A percentile compares a stretch with the other conserved stretches of the same genome.
Evolutionary conservation across 1,140 invertebrate species (phyloP).

Genomic region (Aphis craccivora): DNA sequence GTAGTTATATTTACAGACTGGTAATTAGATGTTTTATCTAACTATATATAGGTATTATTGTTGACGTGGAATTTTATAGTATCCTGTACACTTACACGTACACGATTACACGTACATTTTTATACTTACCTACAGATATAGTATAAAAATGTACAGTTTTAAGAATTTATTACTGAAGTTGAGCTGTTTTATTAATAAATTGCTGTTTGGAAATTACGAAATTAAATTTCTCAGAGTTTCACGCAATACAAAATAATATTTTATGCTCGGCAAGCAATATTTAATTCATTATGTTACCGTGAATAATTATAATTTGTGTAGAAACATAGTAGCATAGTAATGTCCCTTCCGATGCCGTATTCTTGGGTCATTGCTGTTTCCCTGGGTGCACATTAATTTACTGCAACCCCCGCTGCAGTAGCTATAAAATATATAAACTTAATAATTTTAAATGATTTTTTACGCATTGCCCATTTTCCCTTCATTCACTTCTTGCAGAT

Average conservation of each 20-base stretch:
- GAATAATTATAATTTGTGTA: constrained; percentile 2
- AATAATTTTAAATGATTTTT: background rate
- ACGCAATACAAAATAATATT: background rate
- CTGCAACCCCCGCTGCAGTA: background rate
- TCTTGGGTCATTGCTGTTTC: background rate
- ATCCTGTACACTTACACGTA: too few relatives aligned
- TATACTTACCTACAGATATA: too few relatives aligned
- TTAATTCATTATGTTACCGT: background rate
- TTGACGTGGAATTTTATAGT: too few relatives aligned
- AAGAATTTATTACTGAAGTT: background rate
- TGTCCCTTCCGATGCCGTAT: background rate
- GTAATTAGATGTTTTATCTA: too few relatives aligned
- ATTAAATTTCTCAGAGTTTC: background rate
- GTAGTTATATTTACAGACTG: too few relatives aligned
- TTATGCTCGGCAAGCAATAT: background rate
- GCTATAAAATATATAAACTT: background rate
- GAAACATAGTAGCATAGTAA: background rate
- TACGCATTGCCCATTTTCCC: background rate
- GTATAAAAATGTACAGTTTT: background rate
- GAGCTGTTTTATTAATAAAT: background rate
- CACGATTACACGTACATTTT: too few relatives aligned
- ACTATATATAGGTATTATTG: too few relatives aligned
- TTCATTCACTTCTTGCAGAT: too few relatives aligned
- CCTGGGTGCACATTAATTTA: background rate
- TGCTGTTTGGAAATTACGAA: background rate